Evolutionary conservation across 2,797 vertebrate genomes (phyloP).

Genomic region (Lithobates sylvaticus): DNA sequence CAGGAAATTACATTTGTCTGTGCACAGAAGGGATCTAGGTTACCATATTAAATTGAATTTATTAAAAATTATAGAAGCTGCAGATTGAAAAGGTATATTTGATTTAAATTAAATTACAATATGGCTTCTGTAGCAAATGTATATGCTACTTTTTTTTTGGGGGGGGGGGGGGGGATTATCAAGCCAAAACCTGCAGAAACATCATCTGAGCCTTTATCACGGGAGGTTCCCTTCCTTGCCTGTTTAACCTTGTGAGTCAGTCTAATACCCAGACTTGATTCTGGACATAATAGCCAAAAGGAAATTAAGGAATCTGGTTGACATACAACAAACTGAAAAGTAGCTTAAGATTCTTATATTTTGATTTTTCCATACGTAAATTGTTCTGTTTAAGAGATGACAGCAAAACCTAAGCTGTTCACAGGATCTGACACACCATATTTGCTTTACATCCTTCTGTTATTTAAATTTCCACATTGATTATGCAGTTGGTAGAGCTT

Average conservation of each 20-base stretch:
- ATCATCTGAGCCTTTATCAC: no score
- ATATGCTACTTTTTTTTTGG: no score
- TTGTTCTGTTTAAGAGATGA: neutral
- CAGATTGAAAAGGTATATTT: no score
- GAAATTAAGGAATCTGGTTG: neutral
- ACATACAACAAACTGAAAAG: neutral
- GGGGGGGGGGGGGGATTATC: no score
- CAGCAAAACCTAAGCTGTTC: neutral
- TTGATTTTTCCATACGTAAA: neutral
- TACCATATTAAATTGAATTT: no score
- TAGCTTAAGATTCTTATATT: neutral
- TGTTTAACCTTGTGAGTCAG: no score
- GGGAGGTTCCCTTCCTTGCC: neutral
- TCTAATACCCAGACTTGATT: neutral
- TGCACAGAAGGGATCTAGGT: no score
- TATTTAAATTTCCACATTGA: constrained; percentile 23
- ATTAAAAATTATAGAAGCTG: no score
- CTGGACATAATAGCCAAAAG: neutral
- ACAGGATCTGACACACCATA: neutral
- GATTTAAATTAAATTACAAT: no score
- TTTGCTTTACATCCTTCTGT: constrained; percentile 12
- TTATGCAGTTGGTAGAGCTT: constrained; percentile 18
- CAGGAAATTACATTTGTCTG: no score
- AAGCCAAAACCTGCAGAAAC: neutral
- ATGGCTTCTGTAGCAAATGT: no score